Evolutionary conservation across 2,797 vertebrate species (phyloP), one percentile per base, ranked within the genome.

Genomic region (Xiphorhynchus erythropygius): DNA sequence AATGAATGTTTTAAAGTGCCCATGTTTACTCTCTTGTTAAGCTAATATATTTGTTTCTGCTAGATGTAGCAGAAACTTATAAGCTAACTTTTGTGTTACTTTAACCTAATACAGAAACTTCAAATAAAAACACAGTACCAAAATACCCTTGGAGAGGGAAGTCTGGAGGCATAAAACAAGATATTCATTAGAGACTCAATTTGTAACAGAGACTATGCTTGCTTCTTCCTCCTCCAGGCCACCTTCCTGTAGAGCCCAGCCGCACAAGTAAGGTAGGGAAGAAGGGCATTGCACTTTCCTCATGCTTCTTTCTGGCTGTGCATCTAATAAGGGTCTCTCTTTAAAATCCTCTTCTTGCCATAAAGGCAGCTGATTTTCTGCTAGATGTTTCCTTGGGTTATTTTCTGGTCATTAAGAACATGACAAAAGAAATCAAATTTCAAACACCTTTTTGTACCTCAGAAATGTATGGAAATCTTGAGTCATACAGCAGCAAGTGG

Each of bases 11-110:
- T 90, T 93, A 68, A 90, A 95, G 68, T 50, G 55, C 27, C 24
- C 74, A 7, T 92, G 79, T 84, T 97, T 96, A 92, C 68, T 70
- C 24, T 92, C 67, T 82, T 95, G 93, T 95, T 89, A 93, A 95
- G n/a, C 19, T 86, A 90, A 63, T 74, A 56, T 14, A 7, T 95
- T 95, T 95, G 32, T 76, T 96, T 96, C 96, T 95, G 90, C 94
- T 95, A 93, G 83, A 77, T 0, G 60, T 91, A 94, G 92, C 84
- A 86, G 89, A 96, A 97, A 96, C 5, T 56, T 60, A 37, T 13
- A 96, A 78, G 46, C 13, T 82, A 82, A 82, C 56, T 87, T 93
- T 59, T 85, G 25, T 94, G 73, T 89, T 92, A 73, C 33, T 92
- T 95, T 90, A 82, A 73, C 32, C 19, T 77, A 56, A 41, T 42